Evolutionary conservation across 2,888 invertebrate species (phyloP), one percentile per base, ranked within the genome.

Genomic region (Apocheima hispidaria): DNA sequence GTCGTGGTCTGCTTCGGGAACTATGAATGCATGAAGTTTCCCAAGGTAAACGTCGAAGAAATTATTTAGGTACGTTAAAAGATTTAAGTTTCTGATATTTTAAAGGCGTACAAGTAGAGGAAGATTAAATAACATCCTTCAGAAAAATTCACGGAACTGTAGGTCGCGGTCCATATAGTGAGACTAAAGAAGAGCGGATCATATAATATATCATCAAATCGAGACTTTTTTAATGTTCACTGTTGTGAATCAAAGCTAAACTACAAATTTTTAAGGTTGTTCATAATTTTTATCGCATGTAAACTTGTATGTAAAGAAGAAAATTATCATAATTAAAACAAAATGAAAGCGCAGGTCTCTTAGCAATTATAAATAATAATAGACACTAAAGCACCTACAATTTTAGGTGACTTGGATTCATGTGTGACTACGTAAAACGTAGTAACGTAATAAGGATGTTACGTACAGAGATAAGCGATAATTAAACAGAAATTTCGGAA

Each of bases 1-100:
- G 81, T 87, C 12, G 81, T 91, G 1, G 90, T 93, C 0, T 94
- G 94, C 72, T 94, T 93, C 58, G 94, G 94, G 5, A 90, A 92
- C 56, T 92, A 90, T 36, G 86, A 83, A 21, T 94, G 94, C 73
- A 81, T 66, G 61, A 79, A 66, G 16, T 93, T 94, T 72, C 94
- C 94, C 0, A 86, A 86, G 82, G 92, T 91, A 56, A 44, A 38
- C 20, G 2, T 46, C 6, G 20, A n/a, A 18, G 9, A 14, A 5
- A 18, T n/a, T 10, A 14, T 23, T 46, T 46, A 26, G 26, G 23
- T 26, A 9, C 16, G 43, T 44, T 14, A 7, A 3, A 23, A 1
- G n/a, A 9, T 14, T n/a, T 14, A 7, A 1, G 6, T 23, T 23
- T 28, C 18, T 44, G 26, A n/a, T 44, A 0, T 18, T 46, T 18